phyloP scores from a whole-genome alignment of 2,113 vertebrate genomes.

The Gracilinanus agilis region DNA sequence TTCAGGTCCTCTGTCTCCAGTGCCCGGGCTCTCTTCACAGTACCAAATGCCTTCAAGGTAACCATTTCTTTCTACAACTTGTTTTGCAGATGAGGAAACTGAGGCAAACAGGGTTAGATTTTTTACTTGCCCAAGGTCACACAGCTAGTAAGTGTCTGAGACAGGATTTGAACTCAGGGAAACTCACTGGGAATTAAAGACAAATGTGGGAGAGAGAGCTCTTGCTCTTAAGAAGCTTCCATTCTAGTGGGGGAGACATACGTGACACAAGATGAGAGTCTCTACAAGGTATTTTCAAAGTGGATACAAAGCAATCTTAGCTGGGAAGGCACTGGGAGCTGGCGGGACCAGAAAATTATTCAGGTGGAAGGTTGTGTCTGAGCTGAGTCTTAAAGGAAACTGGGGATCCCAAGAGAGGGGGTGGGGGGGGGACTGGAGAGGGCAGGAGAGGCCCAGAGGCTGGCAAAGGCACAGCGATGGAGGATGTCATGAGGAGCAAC shows the following conservation, averaged over 20 bases:
- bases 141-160: background rate
- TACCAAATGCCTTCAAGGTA: too few relatives aligned
- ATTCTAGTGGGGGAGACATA: background rate
- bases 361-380: background rate
- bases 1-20: too few relatives aligned
- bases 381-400: background rate
- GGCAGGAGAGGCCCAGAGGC: rapidly evolving
- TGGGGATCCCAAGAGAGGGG: background rate
- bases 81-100: background rate
- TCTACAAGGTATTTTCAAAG: background rate
- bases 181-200: background rate
- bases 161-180: background rate
- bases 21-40: too few relatives aligned
- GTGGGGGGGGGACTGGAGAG: background rate
- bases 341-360: background rate
- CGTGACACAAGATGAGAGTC: background rate
- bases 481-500: background rate
- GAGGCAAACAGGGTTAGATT: background rate
- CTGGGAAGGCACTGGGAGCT: background rate
- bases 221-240: background rate
- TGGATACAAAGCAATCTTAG: background rate
- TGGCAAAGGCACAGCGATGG: background rate
- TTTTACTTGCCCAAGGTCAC: background rate
- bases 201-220: background rate
- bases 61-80: background rate